Base-by-base conservation (phyloP, 2,888 invertebrate species). In the Drosophila vallismaia region DNA sequence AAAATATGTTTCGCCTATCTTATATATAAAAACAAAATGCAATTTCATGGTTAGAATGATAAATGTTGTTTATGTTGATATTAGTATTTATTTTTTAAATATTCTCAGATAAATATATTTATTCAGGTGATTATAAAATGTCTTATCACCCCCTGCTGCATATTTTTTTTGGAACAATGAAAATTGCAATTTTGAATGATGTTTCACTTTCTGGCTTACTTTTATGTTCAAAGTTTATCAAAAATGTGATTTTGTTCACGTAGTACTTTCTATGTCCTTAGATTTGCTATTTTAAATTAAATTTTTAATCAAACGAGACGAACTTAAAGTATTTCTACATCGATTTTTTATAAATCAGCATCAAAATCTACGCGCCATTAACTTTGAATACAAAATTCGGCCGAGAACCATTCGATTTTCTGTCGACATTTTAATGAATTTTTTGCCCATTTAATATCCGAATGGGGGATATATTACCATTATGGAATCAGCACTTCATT, bases 111-210 rank as follows among this genome's bases (percentile, higher is more conserved):
- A n/a, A 19, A 19, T 3, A 14, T 53, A 44, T 44, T n/a, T 53
- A 19, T 2, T 19, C 44, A 19, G n/a, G 19, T 29, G 44, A 53
- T 53, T 53, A 53, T 3, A 44, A 53, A 19, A 6, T 29, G 19
- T 29, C 28, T 44, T 44, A 29, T 53, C 45, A 42, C 2, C 8
- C n/a, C n/a, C n/a, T n/a, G n/a, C 40, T 12, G 7, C 7, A n/a
- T 10, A 33, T 14, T 4, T 14, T 28, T 36, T 53, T 38, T 49
- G 40, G 24, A 0, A 26, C 4, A 24, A 29, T 44, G 19, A 19
- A 19, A 19, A 2, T 19, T 2, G 19, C 19, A 19, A 33, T 33
- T 33, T 33, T 33, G 5, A n/a, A 1, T 4, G 10, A 5, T 4
- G 40, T 14, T 12, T 40, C 14, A 14, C 14, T 14, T 24, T 28